phyloP scores from a whole-genome alignment of 2,113 vertebrate genomes.

The Acinonyx jubatus region DNA sequence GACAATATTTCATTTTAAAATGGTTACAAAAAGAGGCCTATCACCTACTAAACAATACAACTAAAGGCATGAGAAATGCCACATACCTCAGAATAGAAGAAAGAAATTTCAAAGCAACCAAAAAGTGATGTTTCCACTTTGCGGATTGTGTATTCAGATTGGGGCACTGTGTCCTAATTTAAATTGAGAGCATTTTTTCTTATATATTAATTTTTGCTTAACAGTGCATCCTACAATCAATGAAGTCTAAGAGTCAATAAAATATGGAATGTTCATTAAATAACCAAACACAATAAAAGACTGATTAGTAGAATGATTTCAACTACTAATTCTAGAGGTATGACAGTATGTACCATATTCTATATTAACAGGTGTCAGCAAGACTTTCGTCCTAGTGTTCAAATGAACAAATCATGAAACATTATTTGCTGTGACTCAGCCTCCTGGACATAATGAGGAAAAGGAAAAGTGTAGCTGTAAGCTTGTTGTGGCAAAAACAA shows the following conservation, averaged over 20 bases:
- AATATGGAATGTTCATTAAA: neutral
- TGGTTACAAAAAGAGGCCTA: neutral
- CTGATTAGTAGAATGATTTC: neutral
- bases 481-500: neutral
- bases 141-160: neutral
- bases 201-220: neutral
- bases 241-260: neutral
- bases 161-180: neutral
- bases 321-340: neutral
- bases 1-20: neutral
- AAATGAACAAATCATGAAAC: neutral
- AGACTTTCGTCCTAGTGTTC: neutral
- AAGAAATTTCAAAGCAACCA: neutral
- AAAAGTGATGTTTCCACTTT: neutral
- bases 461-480: neutral
- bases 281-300: neutral
- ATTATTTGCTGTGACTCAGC: neutral
- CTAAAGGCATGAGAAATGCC: neutral
- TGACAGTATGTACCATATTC: neutral
- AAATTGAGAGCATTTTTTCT: neutral
- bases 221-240: neutral
- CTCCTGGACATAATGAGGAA: neutral
- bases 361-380: neutral
- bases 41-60: neutral
- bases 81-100: neutral